phyloP scores from a whole-genome alignment of 2,113 vertebrate species.

The Elachura formosa region DNA sequence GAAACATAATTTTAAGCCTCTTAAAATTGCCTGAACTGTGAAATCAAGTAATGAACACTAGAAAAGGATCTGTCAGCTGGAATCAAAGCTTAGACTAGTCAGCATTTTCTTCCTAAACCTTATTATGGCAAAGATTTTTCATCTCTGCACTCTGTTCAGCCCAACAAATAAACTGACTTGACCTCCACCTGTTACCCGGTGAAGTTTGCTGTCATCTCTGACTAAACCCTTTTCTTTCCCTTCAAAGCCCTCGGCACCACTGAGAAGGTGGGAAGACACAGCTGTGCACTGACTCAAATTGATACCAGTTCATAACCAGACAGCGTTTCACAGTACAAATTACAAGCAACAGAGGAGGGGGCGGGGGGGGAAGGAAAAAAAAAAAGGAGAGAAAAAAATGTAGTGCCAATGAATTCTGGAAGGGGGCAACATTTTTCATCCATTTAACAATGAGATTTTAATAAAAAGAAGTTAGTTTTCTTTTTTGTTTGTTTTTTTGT shows the following conservation, averaged over 20 bases:
- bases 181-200: constrained; percentile 73
- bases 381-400: not conserved
- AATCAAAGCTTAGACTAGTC: constrained; percentile 80
- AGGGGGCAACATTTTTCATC: constrained; percentile 63
- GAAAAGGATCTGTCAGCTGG: constrained; percentile 89
- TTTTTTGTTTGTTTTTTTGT: not conserved
- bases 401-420: constrained; percentile 51
- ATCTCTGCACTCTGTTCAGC: constrained; percentile 69
- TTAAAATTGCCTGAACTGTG: constrained; percentile 80
- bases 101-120: constrained; percentile 83
- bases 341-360: not conserved
- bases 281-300: constrained; percentile 22
- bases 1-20: constrained; percentile 74
- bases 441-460: constrained; percentile 39
- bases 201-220: constrained; percentile 58
- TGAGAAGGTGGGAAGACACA: constrained; percentile 50
- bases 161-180: constrained; percentile 77
- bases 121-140: constrained; percentile 80
- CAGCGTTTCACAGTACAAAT: constrained; percentile 48
- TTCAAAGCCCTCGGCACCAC: constrained; percentile 58
- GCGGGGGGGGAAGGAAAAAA: fast-evolving
- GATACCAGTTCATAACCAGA: constrained; percentile 43
- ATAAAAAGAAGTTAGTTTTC: constrained; percentile 7
- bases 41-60: constrained; percentile 86
- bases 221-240: constrained; percentile 60